Evolutionary conservation across 1,140 invertebrate genomes (phyloP), one percentile per base, ranked within the genome.

Genomic region (Cardiocondyla obscurior): DNA sequence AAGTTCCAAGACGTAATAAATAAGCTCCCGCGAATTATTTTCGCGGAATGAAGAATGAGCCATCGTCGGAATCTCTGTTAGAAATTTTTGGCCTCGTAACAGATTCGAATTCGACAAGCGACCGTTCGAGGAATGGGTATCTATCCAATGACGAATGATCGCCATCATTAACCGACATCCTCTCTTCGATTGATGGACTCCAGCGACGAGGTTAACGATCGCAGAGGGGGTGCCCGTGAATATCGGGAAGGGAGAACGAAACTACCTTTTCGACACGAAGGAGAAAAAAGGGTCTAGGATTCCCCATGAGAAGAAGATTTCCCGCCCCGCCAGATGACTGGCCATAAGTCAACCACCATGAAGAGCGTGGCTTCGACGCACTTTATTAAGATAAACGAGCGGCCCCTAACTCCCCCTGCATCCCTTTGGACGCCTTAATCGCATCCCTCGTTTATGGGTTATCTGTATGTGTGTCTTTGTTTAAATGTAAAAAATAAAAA

Each of bases 351-450:
- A 87, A 51, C 64, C 79, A 76, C 65, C 36, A 57, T 55, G 62
- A 58, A 49, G 57, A 89, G 72, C 79, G 36, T 82, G 88, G 46
- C 62, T 89, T 86, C 86, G 87, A 92, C 88, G 89, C 89, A 89
- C 79, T 93, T 93, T 93, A 92, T 93, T 93, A 93, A 92, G 92
- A 93, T 88, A 90, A 92, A 93, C 88, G 91, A 90, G 82, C 85
- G 12, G 0, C 67, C 57, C 42, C 65, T 82, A 49, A 62, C 67
- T 42, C 81, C 81, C 22, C 42, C 12, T 33, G 33, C 46, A 46
- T 19, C 51, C 53, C 53, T 62, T 77, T 49, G 42, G 58, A 44
- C 28, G 12, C 57, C 49, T 77, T 85, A 87, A 88, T 87, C 79
- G 73, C 51, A 72, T 64, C 36, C 58, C 69, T 79, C 62, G 49